Percentiles rank a stretch among this genome's conserved stretches.
phyloP scores from a whole-genome alignment of 1,140 invertebrate genomes.

The Brachionus paranguensis region DNA sequence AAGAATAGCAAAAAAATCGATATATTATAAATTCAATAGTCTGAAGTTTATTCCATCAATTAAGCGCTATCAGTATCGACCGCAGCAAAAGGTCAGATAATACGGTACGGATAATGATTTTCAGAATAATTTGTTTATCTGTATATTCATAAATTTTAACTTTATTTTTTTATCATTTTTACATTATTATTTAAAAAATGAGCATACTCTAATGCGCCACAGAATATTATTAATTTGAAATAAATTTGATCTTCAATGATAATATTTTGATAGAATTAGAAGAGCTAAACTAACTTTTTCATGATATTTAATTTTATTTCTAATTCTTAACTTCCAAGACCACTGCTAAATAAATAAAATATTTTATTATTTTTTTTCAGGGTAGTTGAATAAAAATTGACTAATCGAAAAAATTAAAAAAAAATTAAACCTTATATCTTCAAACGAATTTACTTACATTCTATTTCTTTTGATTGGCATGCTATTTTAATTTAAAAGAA shows the following conservation, averaged over 20 bases:
- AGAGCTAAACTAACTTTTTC: not conserved
- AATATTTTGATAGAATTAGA: not conserved
- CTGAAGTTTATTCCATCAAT: not conserved
- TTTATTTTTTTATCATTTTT: too few species aligned
- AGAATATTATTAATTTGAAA: not conserved
- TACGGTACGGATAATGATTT: not conserved
- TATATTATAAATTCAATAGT: not conserved
- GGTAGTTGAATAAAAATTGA: too few species aligned
- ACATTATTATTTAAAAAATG: not conserved
- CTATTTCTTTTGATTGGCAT: too few species aligned
- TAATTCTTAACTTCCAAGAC: too few species aligned
- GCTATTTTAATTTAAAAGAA: too few species aligned
- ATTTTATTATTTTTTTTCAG: too few species aligned
- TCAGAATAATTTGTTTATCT: not conserved
- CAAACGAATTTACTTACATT: too few species aligned
- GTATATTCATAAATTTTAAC: not conserved
- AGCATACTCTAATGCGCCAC: not conserved
- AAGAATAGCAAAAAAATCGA: not conserved
- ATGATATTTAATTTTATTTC: not conserved
- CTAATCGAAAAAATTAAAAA: too few species aligned
- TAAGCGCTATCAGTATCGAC: not conserved
- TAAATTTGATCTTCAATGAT: not conserved
- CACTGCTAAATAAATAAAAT: too few species aligned
- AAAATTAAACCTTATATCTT: too few species aligned
- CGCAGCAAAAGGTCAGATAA: not conserved